These are phyloP conservation scores for Myotis planiceps DNA, from an alignment of 2,797 vertebrate species.

Conservation along the genomic window DNA sequence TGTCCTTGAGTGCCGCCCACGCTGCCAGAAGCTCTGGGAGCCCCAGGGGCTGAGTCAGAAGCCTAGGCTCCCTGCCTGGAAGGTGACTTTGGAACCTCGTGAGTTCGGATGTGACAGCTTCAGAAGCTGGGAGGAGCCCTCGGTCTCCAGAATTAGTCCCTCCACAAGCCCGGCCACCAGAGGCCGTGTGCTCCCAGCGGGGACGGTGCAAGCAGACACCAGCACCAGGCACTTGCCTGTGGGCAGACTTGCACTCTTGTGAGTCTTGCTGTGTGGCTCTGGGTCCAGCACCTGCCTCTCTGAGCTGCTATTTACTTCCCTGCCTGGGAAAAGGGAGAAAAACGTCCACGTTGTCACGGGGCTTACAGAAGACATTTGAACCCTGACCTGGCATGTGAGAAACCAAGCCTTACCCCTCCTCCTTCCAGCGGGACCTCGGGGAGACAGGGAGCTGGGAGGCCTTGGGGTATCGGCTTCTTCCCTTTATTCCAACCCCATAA, in stretches of 20 bases:
- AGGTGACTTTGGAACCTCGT: slow-evolving; percentile 65
- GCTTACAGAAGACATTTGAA: not conserved
- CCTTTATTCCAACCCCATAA: rapidly evolving
- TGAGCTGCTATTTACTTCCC: not conserved
- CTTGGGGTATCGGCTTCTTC: not conserved
- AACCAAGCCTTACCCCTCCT: not conserved
- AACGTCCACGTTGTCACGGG: not conserved
- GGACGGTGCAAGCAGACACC: not conserved
- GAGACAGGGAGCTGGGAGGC: not conserved
- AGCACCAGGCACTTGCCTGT: rapidly evolving
- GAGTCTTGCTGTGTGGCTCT: not conserved
- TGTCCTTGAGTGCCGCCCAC: not conserved
- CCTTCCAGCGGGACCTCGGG: not conserved
- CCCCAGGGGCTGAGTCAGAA: slow-evolving; percentile 49
- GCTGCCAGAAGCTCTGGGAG: not conserved
- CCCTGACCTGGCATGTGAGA: rapidly evolving
- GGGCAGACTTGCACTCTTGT: rapidly evolving
- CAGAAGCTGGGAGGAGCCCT: not conserved
- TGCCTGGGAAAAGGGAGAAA: not conserved
- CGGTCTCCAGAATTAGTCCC: not conserved
- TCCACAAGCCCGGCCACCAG: not conserved
- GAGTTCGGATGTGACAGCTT: not conserved
- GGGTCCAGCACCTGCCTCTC: not conserved
- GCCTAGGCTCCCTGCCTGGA: not conserved
- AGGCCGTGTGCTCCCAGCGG: rapidly evolving